phyloP scores from a whole-genome alignment of 2,797 vertebrate genomes.

The Aeoliscus strigatus region DNA sequence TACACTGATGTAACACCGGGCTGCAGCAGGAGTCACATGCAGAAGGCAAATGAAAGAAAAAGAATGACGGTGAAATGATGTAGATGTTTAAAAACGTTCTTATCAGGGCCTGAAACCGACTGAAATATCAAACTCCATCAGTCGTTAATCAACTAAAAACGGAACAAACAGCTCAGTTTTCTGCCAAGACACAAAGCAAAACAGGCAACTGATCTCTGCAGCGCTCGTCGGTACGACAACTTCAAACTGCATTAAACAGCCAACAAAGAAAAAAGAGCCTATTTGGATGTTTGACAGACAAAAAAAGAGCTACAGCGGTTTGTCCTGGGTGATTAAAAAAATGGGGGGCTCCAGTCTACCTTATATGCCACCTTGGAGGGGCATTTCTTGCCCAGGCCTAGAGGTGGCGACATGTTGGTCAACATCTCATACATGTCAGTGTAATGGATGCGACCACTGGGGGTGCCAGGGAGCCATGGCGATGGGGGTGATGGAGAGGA shows the following conservation, averaged over 20 bases:
- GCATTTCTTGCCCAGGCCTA: constrained; percentile 99
- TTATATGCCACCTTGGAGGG: constrained; percentile 99
- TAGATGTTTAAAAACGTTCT: constrained; percentile 41
- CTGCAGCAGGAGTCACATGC: constrained; percentile 49
- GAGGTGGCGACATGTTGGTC: constrained; percentile 99
- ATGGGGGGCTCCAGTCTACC: constrained; percentile 72
- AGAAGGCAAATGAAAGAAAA: constrained; percentile 35
- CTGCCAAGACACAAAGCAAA: constrained; percentile 62
- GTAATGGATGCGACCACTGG: constrained; percentile 99
- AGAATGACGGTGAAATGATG: constrained; percentile 32
- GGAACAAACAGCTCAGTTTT: constrained; percentile 15
- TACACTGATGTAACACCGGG: constrained; percentile 14
- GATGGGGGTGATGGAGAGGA: constrained; percentile 41
- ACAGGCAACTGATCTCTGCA: constrained; percentile 48
- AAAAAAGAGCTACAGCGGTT: constrained; percentile 32
- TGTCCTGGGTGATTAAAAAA: constrained; percentile 14
- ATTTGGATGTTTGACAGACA: constrained; percentile 46
- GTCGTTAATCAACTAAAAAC: constrained; percentile 18
- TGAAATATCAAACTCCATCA: constrained; percentile 20
- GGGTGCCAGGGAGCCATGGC: constrained; percentile 68
- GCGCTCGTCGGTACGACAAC: too few species aligned
- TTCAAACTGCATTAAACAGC: constrained; percentile 31
- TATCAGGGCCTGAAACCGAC: constrained; percentile 1
- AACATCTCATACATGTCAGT: constrained; percentile 99
- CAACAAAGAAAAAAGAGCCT: constrained; percentile 40